Evolutionary conservation across 2,888 invertebrate species (phyloP).

Genomic region (Tethea ocularis): DNA sequence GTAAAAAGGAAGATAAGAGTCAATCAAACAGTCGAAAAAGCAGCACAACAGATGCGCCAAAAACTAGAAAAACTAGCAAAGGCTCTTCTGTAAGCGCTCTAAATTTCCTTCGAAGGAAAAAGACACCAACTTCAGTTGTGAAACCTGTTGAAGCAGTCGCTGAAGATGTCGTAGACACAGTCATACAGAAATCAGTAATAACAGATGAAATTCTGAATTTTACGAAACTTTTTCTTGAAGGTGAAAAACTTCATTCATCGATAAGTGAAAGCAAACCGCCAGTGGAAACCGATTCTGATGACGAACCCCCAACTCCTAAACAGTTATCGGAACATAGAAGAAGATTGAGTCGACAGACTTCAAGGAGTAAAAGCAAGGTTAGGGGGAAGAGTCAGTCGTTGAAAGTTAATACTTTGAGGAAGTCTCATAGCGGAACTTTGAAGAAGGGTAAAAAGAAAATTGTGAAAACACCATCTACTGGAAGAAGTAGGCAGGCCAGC

Average conservation of each 20-base stretch:
- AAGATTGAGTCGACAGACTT: slow-evolving; percentile 73
- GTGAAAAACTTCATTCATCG: slow-evolving; percentile 65
- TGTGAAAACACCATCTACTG: slow-evolving; percentile 56
- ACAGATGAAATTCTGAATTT: slow-evolving; percentile 66
- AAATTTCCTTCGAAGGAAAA: slow-evolving; percentile 72
- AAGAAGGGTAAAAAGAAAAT: slow-evolving; percentile 76
- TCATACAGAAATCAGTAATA: slow-evolving; percentile 41
- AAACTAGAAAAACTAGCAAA: slow-evolving; percentile 72
- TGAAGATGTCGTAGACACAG: slow-evolving; percentile 54
- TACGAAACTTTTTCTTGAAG: slow-evolving; percentile 71
- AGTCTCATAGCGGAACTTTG: slow-evolving; percentile 75
- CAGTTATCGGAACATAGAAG: slow-evolving; percentile 67
- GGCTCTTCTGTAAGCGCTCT: slow-evolving; percentile 74
- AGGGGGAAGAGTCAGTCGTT: slow-evolving; percentile 76
- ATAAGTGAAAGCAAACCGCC: slow-evolving; percentile 51
- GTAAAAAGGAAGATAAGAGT: slow-evolving; percentile 71
- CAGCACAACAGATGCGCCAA: slow-evolving; percentile 63
- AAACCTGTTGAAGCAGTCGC: slow-evolving; percentile 72
- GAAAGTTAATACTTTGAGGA: slow-evolving; percentile 73
- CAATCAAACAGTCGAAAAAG: slow-evolving; percentile 60
- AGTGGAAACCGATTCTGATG: slow-evolving; percentile 71
- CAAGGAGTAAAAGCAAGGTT: slow-evolving; percentile 76
- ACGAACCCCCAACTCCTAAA: slow-evolving; percentile 65
- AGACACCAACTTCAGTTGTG: slow-evolving; percentile 61
- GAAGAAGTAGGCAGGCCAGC: slow-evolving; percentile 73